These are phyloP conservation scores for Dolichallabes microphthalmus DNA, from an alignment of 2,113 vertebrate species.

Conservation along the genomic window DNA sequence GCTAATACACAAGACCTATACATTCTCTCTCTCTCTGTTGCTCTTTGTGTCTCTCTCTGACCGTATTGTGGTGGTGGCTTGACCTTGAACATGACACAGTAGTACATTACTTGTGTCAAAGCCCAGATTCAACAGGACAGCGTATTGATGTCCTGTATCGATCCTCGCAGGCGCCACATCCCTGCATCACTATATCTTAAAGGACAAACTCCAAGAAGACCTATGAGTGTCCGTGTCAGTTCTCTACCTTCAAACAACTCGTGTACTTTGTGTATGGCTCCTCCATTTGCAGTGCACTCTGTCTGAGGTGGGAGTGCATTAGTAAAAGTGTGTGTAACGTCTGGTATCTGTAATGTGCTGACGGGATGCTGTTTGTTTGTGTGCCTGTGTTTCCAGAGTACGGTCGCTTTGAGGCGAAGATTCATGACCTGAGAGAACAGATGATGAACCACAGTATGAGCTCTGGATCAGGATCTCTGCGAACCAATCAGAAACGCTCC, in stretches of 20 bases:
- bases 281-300: not conserved
- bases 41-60: constrained; percentile 11
- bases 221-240: not conserved
- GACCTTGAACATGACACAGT: constrained; percentile 31
- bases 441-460: constrained; percentile 99
- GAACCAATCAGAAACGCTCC: constrained; percentile 96
- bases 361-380: not conserved
- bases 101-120: not conserved
- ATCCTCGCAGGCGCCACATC: constrained; percentile 18
- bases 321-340: not conserved
- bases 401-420: constrained; percentile 96
- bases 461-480: constrained; percentile 92
- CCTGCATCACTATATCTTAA: constrained; percentile 22
- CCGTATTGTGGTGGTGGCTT: constrained; percentile 14
- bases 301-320: not conserved
- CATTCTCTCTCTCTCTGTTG: not conserved
- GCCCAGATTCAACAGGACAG: not conserved
- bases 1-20: not conserved
- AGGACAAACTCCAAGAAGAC: constrained; percentile 9
- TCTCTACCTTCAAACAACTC: not conserved
- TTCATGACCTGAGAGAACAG: constrained; percentile 97
- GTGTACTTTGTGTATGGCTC: not conserved
- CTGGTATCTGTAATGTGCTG: not conserved
- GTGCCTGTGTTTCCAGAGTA: constrained; percentile 80
- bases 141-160: constrained; percentile 36